Evolutionary conservation across 2,888 invertebrate species (phyloP), one percentile per base, ranked within the genome.

Genomic region (Noctua janthe): DNA sequence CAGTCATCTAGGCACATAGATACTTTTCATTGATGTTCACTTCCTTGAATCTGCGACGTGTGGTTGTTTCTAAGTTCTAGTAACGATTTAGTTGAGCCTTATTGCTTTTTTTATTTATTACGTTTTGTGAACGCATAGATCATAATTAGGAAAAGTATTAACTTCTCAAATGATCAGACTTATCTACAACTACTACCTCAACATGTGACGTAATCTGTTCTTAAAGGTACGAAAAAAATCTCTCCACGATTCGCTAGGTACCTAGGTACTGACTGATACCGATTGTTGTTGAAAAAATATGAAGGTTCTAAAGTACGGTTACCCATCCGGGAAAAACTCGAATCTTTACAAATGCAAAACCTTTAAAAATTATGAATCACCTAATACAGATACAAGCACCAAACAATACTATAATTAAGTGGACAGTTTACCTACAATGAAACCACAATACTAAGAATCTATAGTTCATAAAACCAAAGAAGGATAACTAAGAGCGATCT

Each of bases 361-460:
- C 76, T 62, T 64, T 70, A 2, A 64, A 76, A 69, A 64, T 29
- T 20, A 66, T 82, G 78, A 83, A 73, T 74, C 83, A 82, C 23
- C 17, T 59, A 64, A 82, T 29, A 62, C 17, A 20, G 5, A n/a
- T 15, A 47, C 43, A 51, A 35, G 8, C 39, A 35, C 15, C 54
- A 51, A 29, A 66, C 29, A 59, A 11, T 49, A 35, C 56, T 43
- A 62, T 17, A 62, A 72, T 76, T 64, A 47, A 29, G 43, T 62
- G 29, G 29, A 29, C 15, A 49, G 17, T 71, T 71, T 72, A 72
- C 72, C 49, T 39, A 35, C 69, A 73, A 17, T 70, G 23, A 73
- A 80, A 70, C 73, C n/a, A n/a, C 54, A 80, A 64, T 84, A 74
- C 81, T 70, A 43, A 71, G 73, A 81, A 81, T 64, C 23, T 23